Evolutionary conservation across 2,797 vertebrate species (phyloP), one percentile per base, ranked within the genome.

Genomic region (Hybognathus amarus): DNA sequence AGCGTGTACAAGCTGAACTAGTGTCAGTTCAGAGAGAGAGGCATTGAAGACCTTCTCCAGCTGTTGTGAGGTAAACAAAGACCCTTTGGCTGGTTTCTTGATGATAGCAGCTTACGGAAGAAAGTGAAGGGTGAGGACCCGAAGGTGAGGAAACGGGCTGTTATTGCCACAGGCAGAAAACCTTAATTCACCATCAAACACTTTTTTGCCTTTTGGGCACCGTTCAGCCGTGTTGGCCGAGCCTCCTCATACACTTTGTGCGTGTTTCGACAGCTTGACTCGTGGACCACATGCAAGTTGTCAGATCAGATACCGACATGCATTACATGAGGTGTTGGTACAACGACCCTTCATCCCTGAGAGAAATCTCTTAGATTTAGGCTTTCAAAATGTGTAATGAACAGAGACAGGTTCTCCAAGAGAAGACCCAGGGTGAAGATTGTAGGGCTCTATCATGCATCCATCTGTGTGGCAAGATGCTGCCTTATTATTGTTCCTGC

Each of bases 21-120:
- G 83, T 42, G 56, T 70, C n/a, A 22, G 84, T 22, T 5, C 10
- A 45, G n/a, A 17, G 24, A 17, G 24, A 82, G 67, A 74, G 6
- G 38, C 36, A 66, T 84, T 80, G 71, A 54, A 86, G 87, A 88
- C 87, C 54, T 82, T 84, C 88, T 85, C 83, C 88, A 92, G 88
- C 87, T 91, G 91, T 87, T 90, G 89, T 76, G 85, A 91, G 88
- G 84, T 90, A 91, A 93, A 93, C 89, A 94, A 68, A 85, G 68
- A 86, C 20, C 84, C 88, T 84, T 81, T 45, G 66, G 79, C 76
- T 56, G n/a, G 73, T 85, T 88, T 75, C 87, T 78, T 42, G 45
- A 82, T 78, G 79, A 69, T 20, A 74, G 20, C 56, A 77, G 63
- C 83, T 66, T 75, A 76, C 33, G 83, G 47, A 69, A 52, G 70